A percentile compares a stretch with the other conserved stretches of the same genome.
These are phyloP conservation scores for Coregonus clupeaformis DNA, from an alignment of 2,113 vertebrate species.

Conservation along the genomic window DNA sequence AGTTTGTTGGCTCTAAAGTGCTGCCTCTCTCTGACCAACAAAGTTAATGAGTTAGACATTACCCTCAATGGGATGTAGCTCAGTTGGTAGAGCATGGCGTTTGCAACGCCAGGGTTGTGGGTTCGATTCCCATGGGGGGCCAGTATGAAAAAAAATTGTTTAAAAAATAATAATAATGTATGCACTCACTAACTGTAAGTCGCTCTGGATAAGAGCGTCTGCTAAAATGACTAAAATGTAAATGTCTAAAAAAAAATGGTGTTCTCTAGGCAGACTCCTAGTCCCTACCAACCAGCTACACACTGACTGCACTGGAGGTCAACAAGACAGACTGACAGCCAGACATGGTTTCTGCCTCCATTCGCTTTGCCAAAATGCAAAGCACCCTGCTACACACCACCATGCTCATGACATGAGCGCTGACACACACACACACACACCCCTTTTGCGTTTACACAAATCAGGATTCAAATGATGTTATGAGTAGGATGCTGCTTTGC, in stretches of 20 bases:
- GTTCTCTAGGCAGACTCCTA: background rate
- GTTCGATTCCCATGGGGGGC: no score
- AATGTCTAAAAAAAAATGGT: no score
- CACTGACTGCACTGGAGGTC: background rate
- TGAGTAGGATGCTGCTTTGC: background rate
- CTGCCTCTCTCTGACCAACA: background rate
- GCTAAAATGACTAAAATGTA: no score
- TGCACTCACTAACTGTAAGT: no score
- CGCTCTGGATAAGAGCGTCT: no score
- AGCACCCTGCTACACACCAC: constrained; percentile 7
- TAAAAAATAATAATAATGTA: no score
- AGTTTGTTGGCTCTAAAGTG: background rate
- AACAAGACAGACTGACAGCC: background rate
- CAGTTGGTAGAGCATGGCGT: no score
- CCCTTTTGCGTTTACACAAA: constrained; percentile 42
- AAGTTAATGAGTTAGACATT: constrained; percentile 29
- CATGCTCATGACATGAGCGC: no score
- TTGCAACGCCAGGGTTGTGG: no score
- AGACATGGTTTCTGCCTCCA: background rate
- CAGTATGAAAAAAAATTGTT: no score
- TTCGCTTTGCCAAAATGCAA: constrained; percentile 14
- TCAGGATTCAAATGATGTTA: constrained; percentile 52
- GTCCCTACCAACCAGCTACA: background rate
- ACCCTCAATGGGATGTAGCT: background rate
- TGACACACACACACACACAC: background rate